Evolutionary conservation across 2,113 vertebrate genomes (phyloP), one percentile per base, ranked within the genome.

Genomic region (Columba livia): DNA sequence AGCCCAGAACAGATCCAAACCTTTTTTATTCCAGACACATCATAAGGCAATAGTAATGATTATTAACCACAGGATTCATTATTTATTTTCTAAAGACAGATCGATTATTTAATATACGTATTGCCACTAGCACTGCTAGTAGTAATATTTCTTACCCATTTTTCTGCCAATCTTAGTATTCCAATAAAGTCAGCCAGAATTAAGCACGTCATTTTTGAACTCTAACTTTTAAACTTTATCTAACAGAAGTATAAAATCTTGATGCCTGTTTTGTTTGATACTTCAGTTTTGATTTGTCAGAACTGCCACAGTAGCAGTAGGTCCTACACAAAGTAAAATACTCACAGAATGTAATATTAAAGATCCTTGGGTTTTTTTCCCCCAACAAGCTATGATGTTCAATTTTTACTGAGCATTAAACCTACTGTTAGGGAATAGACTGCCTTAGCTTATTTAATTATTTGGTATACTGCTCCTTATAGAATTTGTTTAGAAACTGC

Each of bases 51-150:
- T 71, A 66, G 29, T 24, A 50, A 75, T 79, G 87, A 75, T 78
- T 80, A 82, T 84, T 47, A 67, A 71, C 85, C 85, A 60, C 89
- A 93, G 81, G 67, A 75, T 85, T 80, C 80, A 91, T 91, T 96
- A 88, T 97, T 96, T 94, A 96, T 97, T 97, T 97, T 97, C 28
- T 96, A 96, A 75, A 92, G 86, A 79, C 34, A 79, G 58, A 88
- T 69, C 69, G 50, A 72, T 89, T 53, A 84, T 53, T 83, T 67
- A 58, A 85, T 57, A 95, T 75, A 75, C 47, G 34, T 90, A 29
- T 86, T 92, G 60, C 38, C 26, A 77, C 31, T 64, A 89, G 32
- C 38, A 64, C 75, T 94, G 86, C 72, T 84, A 42, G 57, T 85
- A 28, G 74, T 42, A 86, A 75, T 50, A 71, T 70, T 70, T 66